Percentiles rank a stretch among this genome's conserved stretches.
These are phyloP conservation scores for Cantharis lateralis DNA, from an alignment of 2,888 invertebrate species.

Conservation along the genomic window DNA sequence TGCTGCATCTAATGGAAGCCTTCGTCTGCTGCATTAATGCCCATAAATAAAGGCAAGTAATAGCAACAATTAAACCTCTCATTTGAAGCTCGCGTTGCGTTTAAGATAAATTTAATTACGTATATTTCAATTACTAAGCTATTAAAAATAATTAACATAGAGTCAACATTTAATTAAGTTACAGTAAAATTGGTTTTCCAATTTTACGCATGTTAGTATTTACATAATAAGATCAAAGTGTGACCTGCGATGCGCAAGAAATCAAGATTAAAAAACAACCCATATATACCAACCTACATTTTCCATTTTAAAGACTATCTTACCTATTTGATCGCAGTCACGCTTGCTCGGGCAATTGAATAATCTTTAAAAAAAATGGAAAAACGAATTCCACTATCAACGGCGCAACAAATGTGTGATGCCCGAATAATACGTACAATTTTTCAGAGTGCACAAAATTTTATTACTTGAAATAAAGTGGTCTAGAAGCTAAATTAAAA, in stretches of 20 bases:
- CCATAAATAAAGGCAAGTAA: constrained; percentile 42
- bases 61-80: constrained; percentile 2
- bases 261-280: constrained; percentile 16
- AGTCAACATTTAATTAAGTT: background rate
- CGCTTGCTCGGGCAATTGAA: constrained; percentile 27
- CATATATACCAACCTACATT: constrained; percentile 1
- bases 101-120: background rate
- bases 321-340: constrained; percentile 21
- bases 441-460: background rate
- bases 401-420: background rate
- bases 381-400: constrained; percentile 7
- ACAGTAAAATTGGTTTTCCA: background rate
- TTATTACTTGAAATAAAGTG: background rate
- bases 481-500: background rate
- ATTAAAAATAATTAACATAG: background rate
- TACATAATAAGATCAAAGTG: constrained; percentile 18
- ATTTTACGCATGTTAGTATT: constrained; percentile 4
- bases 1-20: constrained; percentile 47
- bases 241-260: constrained; percentile 11
- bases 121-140: background rate
- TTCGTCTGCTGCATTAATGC: constrained; percentile 42
- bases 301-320: constrained; percentile 18
- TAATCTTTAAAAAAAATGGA: constrained; percentile 16
- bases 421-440: no score
- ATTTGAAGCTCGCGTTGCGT: background rate